Evolutionary conservation across 2,888 invertebrate genomes (phyloP), one percentile per base, ranked within the genome.

Genomic region (Scrobipalpa costella): DNA sequence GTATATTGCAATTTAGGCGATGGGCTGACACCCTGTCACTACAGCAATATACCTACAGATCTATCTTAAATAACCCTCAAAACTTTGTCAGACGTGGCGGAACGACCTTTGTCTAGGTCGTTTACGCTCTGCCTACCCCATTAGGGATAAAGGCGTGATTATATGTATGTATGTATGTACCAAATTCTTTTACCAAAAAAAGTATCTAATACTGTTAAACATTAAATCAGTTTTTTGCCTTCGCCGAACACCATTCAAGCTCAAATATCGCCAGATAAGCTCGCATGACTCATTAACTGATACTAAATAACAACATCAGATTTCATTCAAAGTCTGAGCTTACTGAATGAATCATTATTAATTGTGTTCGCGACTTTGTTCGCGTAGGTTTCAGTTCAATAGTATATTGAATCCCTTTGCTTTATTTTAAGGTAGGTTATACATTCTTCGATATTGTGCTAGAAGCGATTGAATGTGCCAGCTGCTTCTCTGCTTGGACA

Each of bases 231-330:
- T 44, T 44, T 33, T 15, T 55, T 34, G n/a, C 33, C 33, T 15
- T 55, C n/a, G 3, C 6, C 27, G 34, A 34, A 55, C 34, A 33
- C 27, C 15, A 34, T 15, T 27, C 27, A n/a, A 55, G 55, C 27
- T 55, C 55, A 34, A 55, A 55, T 55, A 55, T 55, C 55, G 15
- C 55, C 3, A 34, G 8, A 15, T 55, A 55, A 55, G 27, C 55
- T 34, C 9, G 13, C 2, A 21, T 52, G 50, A 52, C 13, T 52
- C 50, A 52, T 21, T 44, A 44, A 13, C n/a, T 9, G 15, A 15
- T 44, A 44, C n/a, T 44, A 44, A 52, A 52, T 21, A 21, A 49
- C 49, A 21, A 49, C 50, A 21, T 55, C 55, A 55, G n/a, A 34
- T 34, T 33, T 55, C 55, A 34, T 55, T 55, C 15, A 27, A 33